Evolutionary conservation across 2,113 vertebrate species (phyloP).

Genomic region (Crotalus tigris): DNA sequence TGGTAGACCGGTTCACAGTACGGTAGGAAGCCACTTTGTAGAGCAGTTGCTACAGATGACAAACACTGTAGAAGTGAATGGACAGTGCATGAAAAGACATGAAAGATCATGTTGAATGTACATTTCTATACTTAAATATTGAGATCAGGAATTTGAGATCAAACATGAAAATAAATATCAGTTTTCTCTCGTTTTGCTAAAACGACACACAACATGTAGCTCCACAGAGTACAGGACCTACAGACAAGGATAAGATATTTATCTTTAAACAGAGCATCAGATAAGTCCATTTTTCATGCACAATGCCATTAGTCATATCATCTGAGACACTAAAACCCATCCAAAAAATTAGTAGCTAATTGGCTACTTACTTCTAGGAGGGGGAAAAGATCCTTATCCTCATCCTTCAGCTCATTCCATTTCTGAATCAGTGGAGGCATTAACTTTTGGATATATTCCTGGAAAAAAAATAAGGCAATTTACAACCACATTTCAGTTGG

Average conservation of each 20-base stretch:
- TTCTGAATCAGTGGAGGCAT: constrained; percentile 93
- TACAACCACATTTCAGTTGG: background rate
- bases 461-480: background rate
- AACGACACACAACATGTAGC: background rate
- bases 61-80: constrained; percentile 72
- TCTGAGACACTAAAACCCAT: background rate
- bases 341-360: background rate
- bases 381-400: constrained; percentile 92
- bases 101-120: too few relatives aligned
- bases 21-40: constrained; percentile 92
- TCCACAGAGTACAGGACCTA: background rate
- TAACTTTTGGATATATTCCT: constrained; percentile 93
- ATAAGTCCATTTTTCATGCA: background rate
- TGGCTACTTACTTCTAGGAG: constrained; percentile 76
- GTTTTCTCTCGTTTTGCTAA: background rate
- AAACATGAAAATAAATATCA: background rate
- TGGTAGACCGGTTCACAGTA: constrained; percentile 95
- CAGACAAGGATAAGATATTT: background rate
- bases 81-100: background rate
- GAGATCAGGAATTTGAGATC: background rate
- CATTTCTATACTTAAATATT: background rate
- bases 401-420: constrained; percentile 93
- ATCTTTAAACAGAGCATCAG: background rate
- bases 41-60: constrained; percentile 89
- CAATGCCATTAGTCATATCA: background rate